phyloP scores from a whole-genome alignment of 2,888 invertebrate species.

The Smittia aterrima region DNA sequence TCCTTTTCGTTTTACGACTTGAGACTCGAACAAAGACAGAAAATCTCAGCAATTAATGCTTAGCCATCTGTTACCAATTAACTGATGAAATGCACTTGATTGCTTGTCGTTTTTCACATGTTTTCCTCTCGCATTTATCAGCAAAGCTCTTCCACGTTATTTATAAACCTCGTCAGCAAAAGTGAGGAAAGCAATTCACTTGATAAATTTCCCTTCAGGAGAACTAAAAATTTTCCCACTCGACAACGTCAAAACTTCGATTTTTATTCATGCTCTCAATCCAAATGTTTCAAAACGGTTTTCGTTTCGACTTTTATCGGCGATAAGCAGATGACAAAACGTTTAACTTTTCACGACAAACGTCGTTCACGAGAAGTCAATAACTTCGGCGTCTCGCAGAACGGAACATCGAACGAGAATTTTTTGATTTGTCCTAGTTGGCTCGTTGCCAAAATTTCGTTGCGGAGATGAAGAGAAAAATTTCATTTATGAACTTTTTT shows the following conservation, averaged over 20 bases:
- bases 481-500: slow-evolving; percentile 16
- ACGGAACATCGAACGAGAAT: not conserved
- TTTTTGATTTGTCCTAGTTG: slow-evolving; percentile 27
- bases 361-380: not conserved
- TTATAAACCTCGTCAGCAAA: not conserved
- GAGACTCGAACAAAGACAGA: too few relatives aligned
- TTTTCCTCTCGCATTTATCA: not conserved
- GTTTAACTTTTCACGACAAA: not conserved
- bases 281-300: too few relatives aligned
- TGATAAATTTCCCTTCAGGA: not conserved
- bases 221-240: too few relatives aligned
- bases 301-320: not conserved
- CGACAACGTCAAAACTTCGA: too few relatives aligned
- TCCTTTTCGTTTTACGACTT: too few relatives aligned
- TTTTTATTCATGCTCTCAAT: too few relatives aligned
- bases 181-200: not conserved
- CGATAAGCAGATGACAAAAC: not conserved
- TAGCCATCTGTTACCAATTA: slow-evolving; percentile 30
- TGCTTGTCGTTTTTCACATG: slow-evolving; percentile 20
- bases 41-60: not conserved
- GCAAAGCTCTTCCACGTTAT: not conserved
- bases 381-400: not conserved
- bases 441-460: slow-evolving; percentile 17
- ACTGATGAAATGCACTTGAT: slow-evolving; percentile 18
- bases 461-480: slow-evolving; percentile 10